A percentile compares a stretch with the other conserved stretches of the same genome.
Evolutionary conservation across 92 coral and sea anemone genomes (phyloP).

Genomic region (Phenganax subtilis): DNA sequence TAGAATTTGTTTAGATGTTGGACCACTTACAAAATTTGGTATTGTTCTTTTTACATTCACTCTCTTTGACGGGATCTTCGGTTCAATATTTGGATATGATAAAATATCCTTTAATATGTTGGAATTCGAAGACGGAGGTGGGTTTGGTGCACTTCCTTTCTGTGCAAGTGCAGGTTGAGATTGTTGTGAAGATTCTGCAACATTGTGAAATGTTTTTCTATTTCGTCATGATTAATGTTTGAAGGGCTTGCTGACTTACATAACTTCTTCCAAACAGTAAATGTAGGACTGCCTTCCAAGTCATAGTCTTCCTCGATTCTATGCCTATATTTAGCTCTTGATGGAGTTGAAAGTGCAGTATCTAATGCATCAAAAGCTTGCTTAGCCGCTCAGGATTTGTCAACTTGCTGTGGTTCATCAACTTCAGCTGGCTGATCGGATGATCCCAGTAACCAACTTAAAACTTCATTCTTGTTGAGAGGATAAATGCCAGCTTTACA

Average conservation of each 20-base stretch:
- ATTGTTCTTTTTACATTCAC: conserved; percentile 39
- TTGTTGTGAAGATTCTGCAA: neutral
- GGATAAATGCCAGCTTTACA: conserved; percentile 54
- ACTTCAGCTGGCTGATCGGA: neutral
- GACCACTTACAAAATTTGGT: conserved; percentile 43
- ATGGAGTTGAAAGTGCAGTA: conserved; percentile 39
- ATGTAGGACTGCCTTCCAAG: conserved; percentile 44
- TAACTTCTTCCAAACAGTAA: conserved; percentile 34
- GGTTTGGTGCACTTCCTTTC: conserved; percentile 5
- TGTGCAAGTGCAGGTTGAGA: neutral
- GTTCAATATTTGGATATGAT: conserved; percentile 39
- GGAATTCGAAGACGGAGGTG: conserved; percentile 21
- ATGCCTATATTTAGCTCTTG: neutral
- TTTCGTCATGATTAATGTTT: conserved; percentile 14
- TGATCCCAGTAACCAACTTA: conserved; percentile 26
- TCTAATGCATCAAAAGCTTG: conserved; percentile 41
- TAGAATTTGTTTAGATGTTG: conserved; percentile 27
- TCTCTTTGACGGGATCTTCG: conserved; percentile 40
- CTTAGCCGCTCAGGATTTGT: conserved; percentile 16
- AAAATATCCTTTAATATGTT: conserved; percentile 32
- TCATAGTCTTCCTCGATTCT: conserved; percentile 41
- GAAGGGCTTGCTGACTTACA: conserved; percentile 5
- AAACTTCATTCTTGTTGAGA: conserved; percentile 29
- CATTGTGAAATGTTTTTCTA: conserved; percentile 24
- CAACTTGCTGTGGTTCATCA: neutral